A percentile compares a stretch with the other conserved stretches of the same genome.
Conservation (phyloP, 2,113 vertebrate species). For the Propithecus coquereli region DNA sequence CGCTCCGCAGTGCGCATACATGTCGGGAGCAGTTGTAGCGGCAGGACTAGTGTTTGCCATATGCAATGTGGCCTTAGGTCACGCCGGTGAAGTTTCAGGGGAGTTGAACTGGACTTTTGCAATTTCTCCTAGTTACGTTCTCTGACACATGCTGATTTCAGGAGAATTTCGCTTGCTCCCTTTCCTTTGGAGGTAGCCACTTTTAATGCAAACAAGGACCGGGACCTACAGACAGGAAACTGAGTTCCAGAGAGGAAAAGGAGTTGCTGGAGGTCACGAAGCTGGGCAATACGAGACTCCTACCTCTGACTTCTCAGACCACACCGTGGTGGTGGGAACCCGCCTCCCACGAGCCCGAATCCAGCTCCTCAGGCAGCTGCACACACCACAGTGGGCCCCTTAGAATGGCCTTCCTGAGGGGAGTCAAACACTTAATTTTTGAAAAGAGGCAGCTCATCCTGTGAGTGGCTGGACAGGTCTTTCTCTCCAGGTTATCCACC, state of each 20-base stretch:
- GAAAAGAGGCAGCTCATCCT: background rate
- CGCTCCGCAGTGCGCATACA: fast-evolving
- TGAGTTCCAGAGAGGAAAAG: background rate
- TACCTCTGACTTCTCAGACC: background rate
- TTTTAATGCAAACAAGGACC: background rate
- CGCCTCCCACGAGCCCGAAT: background rate
- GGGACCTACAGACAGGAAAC: background rate
- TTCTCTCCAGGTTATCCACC: background rate
- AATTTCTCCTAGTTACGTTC: background rate
- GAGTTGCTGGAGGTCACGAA: background rate
- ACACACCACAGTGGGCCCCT: fast-evolving
- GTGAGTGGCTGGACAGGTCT: background rate
- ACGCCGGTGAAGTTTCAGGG: background rate
- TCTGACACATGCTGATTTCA: background rate
- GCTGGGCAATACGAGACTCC: background rate
- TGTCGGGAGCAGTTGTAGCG: fast-evolving
- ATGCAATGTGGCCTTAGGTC: background rate
- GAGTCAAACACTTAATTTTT: background rate
- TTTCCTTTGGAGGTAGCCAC: background rate
- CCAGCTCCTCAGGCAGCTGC: background rate
- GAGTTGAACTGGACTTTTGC: background rate
- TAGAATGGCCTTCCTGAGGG: background rate
- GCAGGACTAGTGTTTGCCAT: background rate
- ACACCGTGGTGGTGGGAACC: background rate
- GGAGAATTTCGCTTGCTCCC: background rate